These are phyloP conservation scores for Zophobas morio DNA, from an alignment of 1,140 invertebrate genomes.

Conservation along the genomic window DNA sequence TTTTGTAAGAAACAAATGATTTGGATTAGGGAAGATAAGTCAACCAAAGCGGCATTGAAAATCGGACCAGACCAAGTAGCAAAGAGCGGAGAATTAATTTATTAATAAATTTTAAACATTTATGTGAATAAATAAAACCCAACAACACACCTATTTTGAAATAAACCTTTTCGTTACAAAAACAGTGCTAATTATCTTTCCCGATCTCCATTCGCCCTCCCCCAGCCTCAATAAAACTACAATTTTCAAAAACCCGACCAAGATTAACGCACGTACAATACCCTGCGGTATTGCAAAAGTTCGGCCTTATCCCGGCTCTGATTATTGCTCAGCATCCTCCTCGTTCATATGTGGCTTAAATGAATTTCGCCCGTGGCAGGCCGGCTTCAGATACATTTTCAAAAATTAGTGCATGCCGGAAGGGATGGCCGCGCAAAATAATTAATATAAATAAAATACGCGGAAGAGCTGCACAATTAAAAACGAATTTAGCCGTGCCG, in stretches of 20 bases:
- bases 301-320: neutral
- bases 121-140: too few relatives aligned
- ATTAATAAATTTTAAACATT: too few relatives aligned
- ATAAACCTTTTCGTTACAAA: too few relatives aligned
- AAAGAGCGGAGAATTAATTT: too few relatives aligned
- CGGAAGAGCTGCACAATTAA: conserved; percentile 33
- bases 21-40: too few relatives aligned
- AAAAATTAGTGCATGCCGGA: conserved; percentile 6
- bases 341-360: neutral
- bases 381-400: neutral
- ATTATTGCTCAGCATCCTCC: neutral
- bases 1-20: too few relatives aligned
- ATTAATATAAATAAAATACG: conserved; percentile 27
- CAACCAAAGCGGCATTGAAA: too few relatives aligned
- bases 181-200: too few relatives aligned
- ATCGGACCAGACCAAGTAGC: too few relatives aligned
- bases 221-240: neutral
- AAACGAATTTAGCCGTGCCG: conserved; percentile 21
- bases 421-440: neutral
- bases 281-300: neutral
- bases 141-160: too few relatives aligned
- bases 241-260: neutral
- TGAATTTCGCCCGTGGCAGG: neutral
- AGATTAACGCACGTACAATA: conserved; percentile 4
- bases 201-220: too few relatives aligned